Evolutionary conservation across 2,797 vertebrate species (phyloP).

Genomic region (Hybognathus amarus): DNA sequence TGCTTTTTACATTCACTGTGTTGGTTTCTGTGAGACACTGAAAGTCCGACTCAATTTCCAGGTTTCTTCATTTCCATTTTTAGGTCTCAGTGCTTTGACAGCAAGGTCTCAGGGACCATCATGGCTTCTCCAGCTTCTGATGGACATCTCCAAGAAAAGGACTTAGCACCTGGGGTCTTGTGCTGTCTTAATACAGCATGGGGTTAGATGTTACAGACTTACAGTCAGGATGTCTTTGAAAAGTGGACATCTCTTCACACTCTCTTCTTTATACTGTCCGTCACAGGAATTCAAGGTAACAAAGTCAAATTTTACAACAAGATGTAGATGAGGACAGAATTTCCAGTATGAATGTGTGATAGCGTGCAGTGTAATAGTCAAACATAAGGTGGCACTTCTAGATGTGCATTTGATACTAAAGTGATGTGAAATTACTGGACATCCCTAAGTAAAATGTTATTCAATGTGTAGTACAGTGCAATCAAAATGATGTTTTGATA

Average conservation of each 20-base stretch:
- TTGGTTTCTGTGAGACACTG: not conserved
- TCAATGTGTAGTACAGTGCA: not conserved
- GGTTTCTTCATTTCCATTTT: not conserved
- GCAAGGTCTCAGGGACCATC: slow-evolving; percentile 1
- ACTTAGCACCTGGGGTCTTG: slow-evolving; percentile 47
- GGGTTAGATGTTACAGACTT: slow-evolving; percentile 6
- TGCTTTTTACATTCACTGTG: not conserved
- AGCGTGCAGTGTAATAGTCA: not conserved
- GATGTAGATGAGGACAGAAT: not conserved
- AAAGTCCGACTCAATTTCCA: not conserved
- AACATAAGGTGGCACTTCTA: not conserved
- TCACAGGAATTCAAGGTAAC: slow-evolving; percentile 84
- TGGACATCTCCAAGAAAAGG: slow-evolving; percentile 20
- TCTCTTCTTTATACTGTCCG: slow-evolving; percentile 77
- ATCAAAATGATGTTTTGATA: not conserved
- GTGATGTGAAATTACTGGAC: no score
- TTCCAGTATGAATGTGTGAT: not conserved
- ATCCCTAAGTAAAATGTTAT: not conserved
- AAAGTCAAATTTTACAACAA: slow-evolving; percentile 13
- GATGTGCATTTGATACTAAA: not conserved
- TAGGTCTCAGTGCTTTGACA: not conserved
- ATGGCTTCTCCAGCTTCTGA: slow-evolving; percentile 30
- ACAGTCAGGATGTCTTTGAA: slow-evolving; percentile 79
- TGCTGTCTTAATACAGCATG: slow-evolving; percentile 30
- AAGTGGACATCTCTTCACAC: slow-evolving; percentile 73